Percentiles rank a stretch among this genome's conserved stretches.
Evolutionary conservation across 2,797 vertebrate genomes (phyloP).

Genomic region (Vultur gryphus): DNA sequence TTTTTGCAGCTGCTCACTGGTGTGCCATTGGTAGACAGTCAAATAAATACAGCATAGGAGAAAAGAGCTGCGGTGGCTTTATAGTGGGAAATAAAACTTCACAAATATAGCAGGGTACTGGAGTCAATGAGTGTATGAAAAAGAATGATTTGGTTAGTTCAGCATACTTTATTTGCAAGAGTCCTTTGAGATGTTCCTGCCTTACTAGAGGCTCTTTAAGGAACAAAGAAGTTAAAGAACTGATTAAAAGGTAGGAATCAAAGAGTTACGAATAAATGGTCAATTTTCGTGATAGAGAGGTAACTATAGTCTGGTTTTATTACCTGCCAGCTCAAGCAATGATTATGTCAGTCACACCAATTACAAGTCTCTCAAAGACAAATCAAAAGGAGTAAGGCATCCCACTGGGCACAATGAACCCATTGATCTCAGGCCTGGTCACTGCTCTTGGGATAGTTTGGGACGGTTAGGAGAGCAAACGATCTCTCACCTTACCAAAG

Average conservation of each 20-base stretch:
- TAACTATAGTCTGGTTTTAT: not conserved
- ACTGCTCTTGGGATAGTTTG: not conserved
- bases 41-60: not conserved
- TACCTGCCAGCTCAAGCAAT: not conserved
- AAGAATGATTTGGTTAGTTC: not conserved
- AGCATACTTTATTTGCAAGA: not conserved
- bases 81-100: not conserved
- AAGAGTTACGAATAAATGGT: not conserved
- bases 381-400: not conserved
- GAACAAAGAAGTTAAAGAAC: not conserved
- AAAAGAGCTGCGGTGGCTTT: not conserved
- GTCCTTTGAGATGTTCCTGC: not conserved
- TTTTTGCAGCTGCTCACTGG: not conserved
- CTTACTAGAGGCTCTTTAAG: not conserved
- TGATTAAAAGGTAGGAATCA: not conserved
- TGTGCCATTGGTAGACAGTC: not conserved
- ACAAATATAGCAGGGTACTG: not conserved
- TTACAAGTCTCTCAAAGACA: not conserved
- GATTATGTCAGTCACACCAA: not conserved
- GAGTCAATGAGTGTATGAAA: not conserved
- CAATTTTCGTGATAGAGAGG: not conserved
- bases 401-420: not conserved
- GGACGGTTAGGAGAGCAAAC: not conserved
- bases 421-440: not conserved
- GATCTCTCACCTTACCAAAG: not conserved